Evolutionary conservation across 2,113 vertebrate species (phyloP), one percentile per base, ranked within the genome.

Genomic region (Muscicapa adusta): DNA sequence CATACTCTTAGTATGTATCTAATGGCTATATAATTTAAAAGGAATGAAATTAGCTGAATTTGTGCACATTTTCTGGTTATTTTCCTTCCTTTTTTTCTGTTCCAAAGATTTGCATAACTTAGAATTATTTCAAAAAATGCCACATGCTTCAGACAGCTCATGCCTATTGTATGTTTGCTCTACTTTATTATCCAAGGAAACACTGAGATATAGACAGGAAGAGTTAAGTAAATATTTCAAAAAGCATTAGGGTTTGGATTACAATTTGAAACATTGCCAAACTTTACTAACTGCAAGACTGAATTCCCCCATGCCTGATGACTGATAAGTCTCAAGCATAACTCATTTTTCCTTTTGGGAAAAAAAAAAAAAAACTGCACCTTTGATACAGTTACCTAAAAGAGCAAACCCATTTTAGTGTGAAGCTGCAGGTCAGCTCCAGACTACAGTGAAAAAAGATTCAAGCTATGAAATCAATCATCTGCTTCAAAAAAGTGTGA

Each of bases 231-330:
- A 83, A 78, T 48, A 96, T 75, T 88, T 72, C 63, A 83, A 70
- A 89, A 93, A 80, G 42, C 89, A 93, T 95, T 85, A 85, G 50
- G 54, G 38, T 73, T 94, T 95, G 77, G 66, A 89, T 94, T 88
- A 91, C 85, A 85, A 43, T 67, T 83, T 90, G 89, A 96, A 94
- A 76, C 19, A 68, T 7, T 77, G 82, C 71, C 91, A 91, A 12
- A 83, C 40, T 79, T 88, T 56, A 73, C 63, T 82, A 91, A 92
- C 10, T 3, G 77, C 87, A 93, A 82, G 71, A 56, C 56, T 83
- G 18, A 74, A 90, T 51, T 80, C 61, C 81, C 62, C 63, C 2
- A 3, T 73, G 71, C 26, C 91, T 88, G 54, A 66, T 70, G 78
- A 66, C 36, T 42, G 63, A 54, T 67, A 77, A 74, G 91, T 73